These are phyloP conservation scores for Thysanoteuthis rhombus DNA, from an alignment of 2,888 invertebrate genomes.

Conservation along the genomic window DNA sequence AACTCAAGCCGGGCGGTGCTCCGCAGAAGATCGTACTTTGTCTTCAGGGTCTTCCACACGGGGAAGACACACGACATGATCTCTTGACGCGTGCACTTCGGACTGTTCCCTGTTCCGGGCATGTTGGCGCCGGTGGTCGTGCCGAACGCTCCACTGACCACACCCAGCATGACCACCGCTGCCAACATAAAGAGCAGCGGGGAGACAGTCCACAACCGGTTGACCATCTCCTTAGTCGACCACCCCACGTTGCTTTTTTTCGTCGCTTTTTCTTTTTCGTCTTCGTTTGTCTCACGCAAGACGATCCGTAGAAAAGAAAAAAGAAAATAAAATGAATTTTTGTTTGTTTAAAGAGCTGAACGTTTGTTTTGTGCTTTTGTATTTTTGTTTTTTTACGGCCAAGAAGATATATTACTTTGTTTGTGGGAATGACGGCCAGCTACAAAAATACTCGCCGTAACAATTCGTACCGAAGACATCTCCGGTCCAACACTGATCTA, in stretches of 20 bases:
- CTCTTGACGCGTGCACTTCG: neutral
- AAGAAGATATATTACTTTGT: neutral
- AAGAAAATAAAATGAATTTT: neutral
- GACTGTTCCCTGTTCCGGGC: neutral
- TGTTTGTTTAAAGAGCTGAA: neutral
- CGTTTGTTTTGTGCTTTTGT: neutral
- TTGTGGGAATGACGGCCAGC: neutral
- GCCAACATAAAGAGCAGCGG: neutral
- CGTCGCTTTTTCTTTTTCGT: neutral
- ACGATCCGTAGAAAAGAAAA: neutral
- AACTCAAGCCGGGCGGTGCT: neutral
- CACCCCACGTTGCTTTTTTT: neutral
- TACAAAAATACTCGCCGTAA: neutral
- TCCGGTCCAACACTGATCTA: neutral
- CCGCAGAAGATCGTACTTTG: neutral
- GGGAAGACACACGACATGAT: neutral
- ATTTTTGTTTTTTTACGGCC: neutral
- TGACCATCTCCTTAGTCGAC: neutral
- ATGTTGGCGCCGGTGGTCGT: neutral
- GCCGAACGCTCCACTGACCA: neutral
- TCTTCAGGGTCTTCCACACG: neutral
- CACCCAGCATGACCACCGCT: neutral
- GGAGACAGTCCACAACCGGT: neutral
- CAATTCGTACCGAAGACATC: neutral
- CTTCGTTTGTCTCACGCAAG: neutral